Base-by-base conservation (phyloP, 2,888 invertebrate species). In the Melitaea athalia region DNA sequence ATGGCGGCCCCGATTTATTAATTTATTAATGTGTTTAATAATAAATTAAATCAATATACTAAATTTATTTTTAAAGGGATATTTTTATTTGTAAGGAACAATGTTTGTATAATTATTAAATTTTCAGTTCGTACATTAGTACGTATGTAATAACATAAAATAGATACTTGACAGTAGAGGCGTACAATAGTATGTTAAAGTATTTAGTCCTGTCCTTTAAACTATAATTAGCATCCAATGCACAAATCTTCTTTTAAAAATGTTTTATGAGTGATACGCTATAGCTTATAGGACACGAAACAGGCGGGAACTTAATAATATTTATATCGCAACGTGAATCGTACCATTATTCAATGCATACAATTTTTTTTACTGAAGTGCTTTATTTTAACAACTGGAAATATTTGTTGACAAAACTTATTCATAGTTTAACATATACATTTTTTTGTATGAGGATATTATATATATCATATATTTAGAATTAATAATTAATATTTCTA, bases 261-360 rank as follows among this genome's bases (percentile, higher is more conserved):
- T 55, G 11, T 55, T 31, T 55, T 55, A 31, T 55, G 12, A 7
- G 6, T n/a, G 14, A 8, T 24, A 55, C 47, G 53, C n/a, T n/a
- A n/a, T n/a, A n/a, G n/a, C n/a, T 55, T 14, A 55, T 8, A 3
- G 53, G 31, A 55, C 53, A 55, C n/a, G 53, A 31, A 55, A 55
- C 14, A 55, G 53, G 33, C 53, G 53, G 52, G 53, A 1, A n/a
- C 53, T 14, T 53, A 12, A 14, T 31, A 12, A n/a, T n/a, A 55
- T 55, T 31, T 55, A 33, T 55, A n/a, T 55, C 53, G n/a, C 53
- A 55, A 33, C n/a, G 24, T 55, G 12, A 24, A 12, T 31, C 53
- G 31, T n/a, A 49, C n/a, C n/a, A 55, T 55, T 33, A 31, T 55
- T 55, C 12, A 55, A 33, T 55, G 6, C 14, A 14, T 33, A 55